Percentiles rank a stretch among this genome's conserved stretches.
These are phyloP conservation scores for Tiaroga cobitis DNA, from an alignment of 2,797 vertebrate species.

Conservation along the genomic window DNA sequence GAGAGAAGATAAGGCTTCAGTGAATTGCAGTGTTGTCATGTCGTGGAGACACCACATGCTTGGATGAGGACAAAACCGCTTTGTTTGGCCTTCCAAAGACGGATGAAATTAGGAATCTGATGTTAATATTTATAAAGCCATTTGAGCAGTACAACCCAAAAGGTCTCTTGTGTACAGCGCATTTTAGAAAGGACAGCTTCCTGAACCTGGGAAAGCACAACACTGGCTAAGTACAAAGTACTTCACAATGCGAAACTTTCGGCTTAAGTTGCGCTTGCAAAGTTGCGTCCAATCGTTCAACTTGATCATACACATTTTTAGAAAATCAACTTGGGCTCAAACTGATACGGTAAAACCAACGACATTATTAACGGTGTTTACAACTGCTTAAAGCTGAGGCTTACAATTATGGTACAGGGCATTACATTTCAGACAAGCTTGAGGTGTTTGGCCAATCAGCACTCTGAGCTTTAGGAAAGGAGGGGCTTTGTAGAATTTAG, in stretches of 20 bases:
- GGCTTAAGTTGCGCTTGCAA: neutral
- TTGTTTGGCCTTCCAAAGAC: neutral
- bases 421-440: neutral
- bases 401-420: neutral
- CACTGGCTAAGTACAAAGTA: neutral
- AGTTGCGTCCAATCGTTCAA: neutral
- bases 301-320: neutral
- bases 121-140: neutral
- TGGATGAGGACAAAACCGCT: neutral
- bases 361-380: neutral
- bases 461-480: neutral
- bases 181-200: neutral
- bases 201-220: neutral
- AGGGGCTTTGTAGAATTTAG: neutral
- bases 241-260: rapidly evolving
- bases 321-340: neutral
- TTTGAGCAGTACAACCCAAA: neutral
- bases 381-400: neutral
- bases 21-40: neutral
- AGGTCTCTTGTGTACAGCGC: too few species aligned
- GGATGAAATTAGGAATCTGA: neutral
- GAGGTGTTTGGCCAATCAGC: neutral
- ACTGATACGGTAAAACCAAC: neutral
- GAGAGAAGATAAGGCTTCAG: neutral
- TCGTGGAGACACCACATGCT: neutral